These are phyloP conservation scores for Rhinogobio ventralis DNA, from an alignment of 2,797 vertebrate species.

Conservation along the genomic window DNA sequence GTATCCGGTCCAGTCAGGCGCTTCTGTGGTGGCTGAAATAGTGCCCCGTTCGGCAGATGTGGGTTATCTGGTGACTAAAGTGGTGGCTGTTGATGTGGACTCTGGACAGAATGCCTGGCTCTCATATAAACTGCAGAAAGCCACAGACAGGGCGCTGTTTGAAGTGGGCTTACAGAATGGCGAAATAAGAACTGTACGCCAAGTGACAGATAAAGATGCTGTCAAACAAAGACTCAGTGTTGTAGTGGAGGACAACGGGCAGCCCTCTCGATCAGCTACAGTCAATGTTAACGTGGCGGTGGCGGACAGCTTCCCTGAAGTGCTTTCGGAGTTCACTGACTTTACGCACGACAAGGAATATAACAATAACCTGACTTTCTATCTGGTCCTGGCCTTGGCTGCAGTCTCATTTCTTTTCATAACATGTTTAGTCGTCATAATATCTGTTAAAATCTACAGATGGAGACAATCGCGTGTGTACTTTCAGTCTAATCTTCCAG, in stretches of 20 bases:
- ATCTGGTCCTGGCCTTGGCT: slow-evolving; percentile 31
- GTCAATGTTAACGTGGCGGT: slow-evolving; percentile 59
- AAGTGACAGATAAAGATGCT: slow-evolving; percentile 65
- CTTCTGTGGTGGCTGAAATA: slow-evolving; percentile 61
- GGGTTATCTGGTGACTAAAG: slow-evolving; percentile 69
- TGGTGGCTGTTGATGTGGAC: slow-evolving; percentile 65
- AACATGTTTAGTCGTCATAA: slow-evolving; percentile 41
- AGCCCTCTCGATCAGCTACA: slow-evolving; percentile 64
- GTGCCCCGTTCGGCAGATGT: slow-evolving; percentile 59
- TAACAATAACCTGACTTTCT: slow-evolving; percentile 44
- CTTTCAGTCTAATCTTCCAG: slow-evolving; percentile 61
- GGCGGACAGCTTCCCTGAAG: slow-evolving; percentile 48
- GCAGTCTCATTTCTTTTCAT: slow-evolving; percentile 52
- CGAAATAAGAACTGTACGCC: slow-evolving; percentile 60
- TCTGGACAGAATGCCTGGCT: slow-evolving; percentile 69
- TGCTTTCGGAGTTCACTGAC: slow-evolving; percentile 50
- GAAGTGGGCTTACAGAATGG: slow-evolving; percentile 65
- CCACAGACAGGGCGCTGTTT: slow-evolving; percentile 70
- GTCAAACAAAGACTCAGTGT: slow-evolving; percentile 67
- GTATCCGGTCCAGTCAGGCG: slow-evolving; percentile 70
- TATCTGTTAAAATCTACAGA: slow-evolving; percentile 47
- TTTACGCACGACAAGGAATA: slow-evolving; percentile 52
- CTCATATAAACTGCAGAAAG: slow-evolving; percentile 69
- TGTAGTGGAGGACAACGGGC: slow-evolving; percentile 66
- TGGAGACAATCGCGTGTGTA: slow-evolving; percentile 51